A percentile compares a stretch with the other conserved stretches of the same genome.
Conservation (phyloP, 1,140 invertebrate genomes). For the Temnothorax curvispinosus region DNA sequence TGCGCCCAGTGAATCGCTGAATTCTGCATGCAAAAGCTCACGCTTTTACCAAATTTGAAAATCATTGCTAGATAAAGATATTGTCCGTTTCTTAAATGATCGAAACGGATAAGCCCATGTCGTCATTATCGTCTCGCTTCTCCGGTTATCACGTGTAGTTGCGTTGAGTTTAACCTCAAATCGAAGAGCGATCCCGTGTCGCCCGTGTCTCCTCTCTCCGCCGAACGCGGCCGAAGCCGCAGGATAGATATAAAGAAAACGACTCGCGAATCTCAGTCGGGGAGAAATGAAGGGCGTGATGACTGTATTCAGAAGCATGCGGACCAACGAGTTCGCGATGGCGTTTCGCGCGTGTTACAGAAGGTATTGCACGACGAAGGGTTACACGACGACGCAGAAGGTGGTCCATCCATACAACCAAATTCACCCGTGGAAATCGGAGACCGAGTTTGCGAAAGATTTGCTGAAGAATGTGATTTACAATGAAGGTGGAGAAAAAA, state of each 20-base stretch:
- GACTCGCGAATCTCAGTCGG: not conserved
- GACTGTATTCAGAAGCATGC: not conserved
- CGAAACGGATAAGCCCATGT: not conserved
- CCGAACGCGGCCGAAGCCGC: not conserved
- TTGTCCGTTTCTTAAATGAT: not conserved
- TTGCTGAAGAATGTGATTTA: conserved; percentile 77
- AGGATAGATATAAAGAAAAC: not conserved
- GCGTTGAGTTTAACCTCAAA: not conserved
- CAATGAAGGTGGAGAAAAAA: conserved; percentile 71
- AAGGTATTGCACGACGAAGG: not conserved
- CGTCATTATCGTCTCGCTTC: not conserved
- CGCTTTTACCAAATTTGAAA: too few species aligned
- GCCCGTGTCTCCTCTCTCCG: not conserved
- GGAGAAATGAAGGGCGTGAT: conserved; percentile 5
- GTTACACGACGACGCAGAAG: not conserved
- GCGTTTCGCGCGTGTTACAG: not conserved
- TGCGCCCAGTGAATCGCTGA: too few species aligned
- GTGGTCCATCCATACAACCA: conserved; percentile 74
- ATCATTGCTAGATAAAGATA: not conserved
- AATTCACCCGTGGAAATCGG: conserved; percentile 81
- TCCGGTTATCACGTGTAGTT: not conserved
- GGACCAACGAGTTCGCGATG: not conserved
- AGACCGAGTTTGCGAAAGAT: conserved; percentile 71
- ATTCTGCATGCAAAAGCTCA: too few species aligned
- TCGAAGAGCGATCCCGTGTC: not conserved